phyloP scores from a whole-genome alignment of 2,888 invertebrate species.

The Taphrorychus bicolor region DNA sequence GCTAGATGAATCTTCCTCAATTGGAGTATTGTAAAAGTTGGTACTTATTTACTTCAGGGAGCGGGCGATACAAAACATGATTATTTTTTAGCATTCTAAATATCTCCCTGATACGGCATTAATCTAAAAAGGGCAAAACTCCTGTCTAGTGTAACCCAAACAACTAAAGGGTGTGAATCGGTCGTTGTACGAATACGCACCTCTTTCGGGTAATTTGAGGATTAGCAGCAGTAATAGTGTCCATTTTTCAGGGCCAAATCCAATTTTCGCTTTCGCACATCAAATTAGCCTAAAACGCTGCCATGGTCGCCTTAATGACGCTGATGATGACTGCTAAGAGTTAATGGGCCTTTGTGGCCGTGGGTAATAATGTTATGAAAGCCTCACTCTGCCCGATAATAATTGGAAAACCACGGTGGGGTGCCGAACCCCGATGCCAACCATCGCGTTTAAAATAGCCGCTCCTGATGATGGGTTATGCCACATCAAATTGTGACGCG shows the following conservation, averaged over 20 bases:
- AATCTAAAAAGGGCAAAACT: too few relatives aligned
- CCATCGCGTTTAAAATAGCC: conserved; percentile 18
- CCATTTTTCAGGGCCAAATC: conserved; percentile 12
- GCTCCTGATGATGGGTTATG: too few relatives aligned
- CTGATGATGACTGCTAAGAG: conserved; percentile 47
- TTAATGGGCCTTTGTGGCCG: conserved; percentile 53
- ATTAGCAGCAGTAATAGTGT: neutral
- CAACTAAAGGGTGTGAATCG: neutral
- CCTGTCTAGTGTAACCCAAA: too few relatives aligned
- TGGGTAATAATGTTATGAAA: conserved; percentile 50
- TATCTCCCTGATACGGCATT: too few relatives aligned
- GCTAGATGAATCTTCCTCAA: too few relatives aligned
- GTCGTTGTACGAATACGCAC: neutral
- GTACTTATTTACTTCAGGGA: too few relatives aligned
- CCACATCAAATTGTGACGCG: too few relatives aligned
- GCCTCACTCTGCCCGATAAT: conserved; percentile 42
- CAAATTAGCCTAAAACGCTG: conserved; percentile 47
- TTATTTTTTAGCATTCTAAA: too few relatives aligned
- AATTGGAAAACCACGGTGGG: conserved; percentile 34
- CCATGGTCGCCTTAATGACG: conserved; percentile 46
- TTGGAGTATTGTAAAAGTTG: too few relatives aligned
- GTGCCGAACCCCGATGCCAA: conserved; percentile 13
- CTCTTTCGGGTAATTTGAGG: neutral
- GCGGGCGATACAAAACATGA: too few relatives aligned
- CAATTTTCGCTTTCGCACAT: conserved; percentile 38